Evolutionary conservation across 2,113 vertebrate species (phyloP), one percentile per base, ranked within the genome.

Genomic region (Butorides virescens): DNA sequence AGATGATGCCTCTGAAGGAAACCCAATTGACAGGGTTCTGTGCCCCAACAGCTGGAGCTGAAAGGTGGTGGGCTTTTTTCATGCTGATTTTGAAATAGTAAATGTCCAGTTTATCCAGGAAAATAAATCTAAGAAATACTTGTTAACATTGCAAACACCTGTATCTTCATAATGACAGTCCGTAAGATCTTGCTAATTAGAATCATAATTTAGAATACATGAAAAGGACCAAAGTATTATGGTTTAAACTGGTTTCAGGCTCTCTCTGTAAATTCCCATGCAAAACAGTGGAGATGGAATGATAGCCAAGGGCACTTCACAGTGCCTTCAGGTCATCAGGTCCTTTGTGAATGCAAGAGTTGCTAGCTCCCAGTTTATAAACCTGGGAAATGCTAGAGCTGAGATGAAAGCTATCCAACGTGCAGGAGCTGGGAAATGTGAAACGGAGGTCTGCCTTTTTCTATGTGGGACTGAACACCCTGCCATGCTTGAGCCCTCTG

Each of bases 1-100:
- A 58, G 37, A 39, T 46, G 4, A 37, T 72, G 75, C 19, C 29
- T 79, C 6, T 56, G 62, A 76, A 66, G 34, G 50, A 80, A 71
- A 46, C 5, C 2, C 2, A 62, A 0, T n/a, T 36, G 15, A 5
- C 27, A 30, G 15, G 17, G 6, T 47, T 59, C 32, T 71, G 15
- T 39, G 15, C 32, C 20, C n/a, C 44, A 50, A 29, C 5, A 47
- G 19, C 10, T 88, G 79, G 30, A 74, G 15, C 22, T 30, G 21
- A 78, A 86, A 72, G 23, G 26, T 10, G 8, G 23, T 49, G 23
- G 3, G 3, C 4, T 30, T 59, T 83, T 71, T 44, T 26, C 25
- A 30, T 58, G 25, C 22, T 67, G 30, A 47, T 19, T 72, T 85
- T n/a, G 34, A 61, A 79, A 42, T 9, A 71, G 29, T 56, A 53